Conservation (phyloP, 2,888 invertebrate genomes). For the Dioctria rufipes region DNA sequence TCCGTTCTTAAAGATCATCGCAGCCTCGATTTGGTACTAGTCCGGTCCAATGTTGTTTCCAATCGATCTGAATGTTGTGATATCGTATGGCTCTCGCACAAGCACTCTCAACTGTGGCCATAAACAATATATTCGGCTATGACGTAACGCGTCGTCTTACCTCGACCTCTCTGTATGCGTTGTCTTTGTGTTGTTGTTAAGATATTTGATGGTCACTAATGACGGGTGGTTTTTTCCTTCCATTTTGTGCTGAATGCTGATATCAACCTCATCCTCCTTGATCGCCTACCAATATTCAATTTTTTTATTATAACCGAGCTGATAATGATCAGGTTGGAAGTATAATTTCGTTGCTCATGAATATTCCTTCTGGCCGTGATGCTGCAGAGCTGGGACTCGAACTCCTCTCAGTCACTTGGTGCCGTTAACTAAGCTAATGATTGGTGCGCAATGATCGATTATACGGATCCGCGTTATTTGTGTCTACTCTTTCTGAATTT, state of each 20-base stretch:
- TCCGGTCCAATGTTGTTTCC: constrained; percentile 9
- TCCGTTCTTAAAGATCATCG: constrained; percentile 26
- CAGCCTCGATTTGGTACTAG: constrained; percentile 10
- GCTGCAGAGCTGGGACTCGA: not conserved
- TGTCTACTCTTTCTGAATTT: not conserved
- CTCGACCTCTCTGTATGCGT: not conserved
- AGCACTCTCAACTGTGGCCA: not conserved
- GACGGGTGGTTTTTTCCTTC: constrained; percentile 36
- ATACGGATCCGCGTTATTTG: constrained; percentile 32
- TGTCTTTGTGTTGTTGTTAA: constrained; percentile 24
- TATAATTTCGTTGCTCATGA: constrained; percentile 50
- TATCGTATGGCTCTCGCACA: not conserved
- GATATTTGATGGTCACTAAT: constrained; percentile 30
- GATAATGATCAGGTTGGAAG: constrained; percentile 45
- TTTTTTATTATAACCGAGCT: constrained; percentile 48
- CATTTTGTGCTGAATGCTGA: constrained; percentile 19
- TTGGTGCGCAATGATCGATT: constrained; percentile 47
- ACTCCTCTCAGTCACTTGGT: constrained; percentile 19
- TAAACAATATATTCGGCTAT: constrained; percentile 22
- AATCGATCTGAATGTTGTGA: not conserved
- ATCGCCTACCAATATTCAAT: constrained; percentile 37
- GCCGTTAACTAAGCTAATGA: constrained; percentile 51
- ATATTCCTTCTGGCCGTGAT: constrained; percentile 28
- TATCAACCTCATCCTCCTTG: constrained; percentile 27
- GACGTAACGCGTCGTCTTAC: constrained; percentile 26